These are phyloP conservation scores for Glyptemys insculpta DNA, from an alignment of 2,797 vertebrate genomes.

Conservation along the genomic window DNA sequence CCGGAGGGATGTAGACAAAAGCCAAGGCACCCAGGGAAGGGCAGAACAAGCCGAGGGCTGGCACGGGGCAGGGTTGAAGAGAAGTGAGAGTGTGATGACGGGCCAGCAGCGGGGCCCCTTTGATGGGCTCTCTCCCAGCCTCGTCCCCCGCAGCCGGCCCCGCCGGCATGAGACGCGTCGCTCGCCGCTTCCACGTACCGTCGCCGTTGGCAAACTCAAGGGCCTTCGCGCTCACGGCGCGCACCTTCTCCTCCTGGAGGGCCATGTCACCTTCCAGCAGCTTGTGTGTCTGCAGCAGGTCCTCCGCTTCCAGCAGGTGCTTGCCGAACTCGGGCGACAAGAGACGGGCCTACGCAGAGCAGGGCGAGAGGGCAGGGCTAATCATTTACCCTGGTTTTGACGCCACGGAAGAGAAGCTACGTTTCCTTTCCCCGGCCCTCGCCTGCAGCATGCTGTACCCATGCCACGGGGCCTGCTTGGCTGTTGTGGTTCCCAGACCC, in stretches of 20 bases:
- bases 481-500: background rate
- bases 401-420: background rate
- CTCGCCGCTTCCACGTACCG: conserved; percentile 83
- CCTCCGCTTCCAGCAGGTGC: conserved; percentile 95
- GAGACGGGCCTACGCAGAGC: conserved; percentile 85
- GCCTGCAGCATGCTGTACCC: background rate
- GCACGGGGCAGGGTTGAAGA: background rate
- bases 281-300: conserved; percentile 94
- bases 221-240: conserved; percentile 84
- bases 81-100: background rate
- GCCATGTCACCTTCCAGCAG: conserved; percentile 93
- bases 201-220: conserved; percentile 90
- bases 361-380: background rate
- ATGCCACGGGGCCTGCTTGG: background rate
- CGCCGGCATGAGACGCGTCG: accelerated
- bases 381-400: background rate
- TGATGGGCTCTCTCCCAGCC: background rate
- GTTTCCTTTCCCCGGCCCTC: background rate
- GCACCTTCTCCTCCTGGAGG: conserved; percentile 92
- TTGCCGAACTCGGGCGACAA: conserved; percentile 93
- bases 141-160: background rate
- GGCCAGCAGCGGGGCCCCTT: accelerated
- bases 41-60: background rate
- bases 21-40: background rate
- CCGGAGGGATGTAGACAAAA: background rate